phyloP scores from a whole-genome alignment of 2,113 vertebrate genomes.

The Tor tambroides region DNA sequence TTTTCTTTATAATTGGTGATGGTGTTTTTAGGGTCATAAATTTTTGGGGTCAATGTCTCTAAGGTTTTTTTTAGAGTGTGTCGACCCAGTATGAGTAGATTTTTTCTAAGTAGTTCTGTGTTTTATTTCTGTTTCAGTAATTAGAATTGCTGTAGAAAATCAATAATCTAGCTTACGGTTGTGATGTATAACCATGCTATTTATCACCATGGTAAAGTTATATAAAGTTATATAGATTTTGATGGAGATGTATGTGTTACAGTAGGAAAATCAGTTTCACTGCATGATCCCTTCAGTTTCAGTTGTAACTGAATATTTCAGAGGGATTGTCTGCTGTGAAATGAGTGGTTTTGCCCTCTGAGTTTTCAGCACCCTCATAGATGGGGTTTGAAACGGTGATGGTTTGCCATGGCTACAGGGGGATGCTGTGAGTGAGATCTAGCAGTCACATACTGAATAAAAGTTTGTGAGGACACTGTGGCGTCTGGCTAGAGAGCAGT shows the following conservation, averaged over 20 bases:
- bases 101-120: background rate
- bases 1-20: background rate
- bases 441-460: conserved; percentile 2
- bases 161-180: too few relatives aligned
- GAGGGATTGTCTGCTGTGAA: background rate
- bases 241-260: background rate
- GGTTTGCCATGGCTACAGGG: background rate
- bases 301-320: background rate
- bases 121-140: background rate
- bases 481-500: background rate
- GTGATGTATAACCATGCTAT: too few relatives aligned
- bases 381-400: background rate
- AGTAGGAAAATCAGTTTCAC: background rate
- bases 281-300: background rate
- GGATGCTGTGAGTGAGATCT: background rate
- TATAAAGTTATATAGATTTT: background rate
- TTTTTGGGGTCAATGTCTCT: background rate
- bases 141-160: background rate
- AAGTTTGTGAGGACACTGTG: conserved; percentile 1
- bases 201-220: background rate
- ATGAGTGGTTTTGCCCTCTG: background rate
- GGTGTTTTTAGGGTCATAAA: background rate
- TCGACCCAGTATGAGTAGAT: background rate
- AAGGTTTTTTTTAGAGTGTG: background rate
- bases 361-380: background rate